These are phyloP conservation scores for Felis chaus DNA, from an alignment of 2,113 vertebrate species.

Conservation along the genomic window DNA sequence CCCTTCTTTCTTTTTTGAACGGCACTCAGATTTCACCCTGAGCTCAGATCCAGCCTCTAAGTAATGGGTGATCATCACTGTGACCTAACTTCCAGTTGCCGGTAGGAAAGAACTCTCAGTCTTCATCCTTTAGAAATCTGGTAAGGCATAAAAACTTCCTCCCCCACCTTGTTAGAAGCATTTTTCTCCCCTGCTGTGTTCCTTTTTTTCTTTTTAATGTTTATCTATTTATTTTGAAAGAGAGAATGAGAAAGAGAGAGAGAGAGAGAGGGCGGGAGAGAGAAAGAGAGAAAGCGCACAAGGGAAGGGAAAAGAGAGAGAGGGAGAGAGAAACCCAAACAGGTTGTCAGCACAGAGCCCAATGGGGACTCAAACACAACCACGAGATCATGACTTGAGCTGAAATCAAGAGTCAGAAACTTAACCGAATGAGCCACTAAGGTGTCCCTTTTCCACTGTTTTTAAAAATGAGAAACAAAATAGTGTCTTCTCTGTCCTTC, in stretches of 20 bases:
- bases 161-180: neutral
- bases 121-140: neutral
- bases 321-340: too few species aligned
- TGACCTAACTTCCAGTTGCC: neutral
- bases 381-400: too few species aligned
- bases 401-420: too few species aligned
- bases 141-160: neutral
- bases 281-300: too few species aligned
- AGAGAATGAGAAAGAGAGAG: too few species aligned
- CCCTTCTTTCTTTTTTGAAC: neutral
- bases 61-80: neutral
- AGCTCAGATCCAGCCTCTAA: neutral
- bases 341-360: too few species aligned
- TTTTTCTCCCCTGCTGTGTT: neutral
- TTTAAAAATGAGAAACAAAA: neutral
- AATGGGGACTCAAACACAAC: too few species aligned
- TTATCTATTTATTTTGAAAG: too few species aligned
- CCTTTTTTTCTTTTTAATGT: neutral
- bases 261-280: too few species aligned
- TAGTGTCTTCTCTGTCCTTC: neutral
- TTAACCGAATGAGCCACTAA: too few species aligned
- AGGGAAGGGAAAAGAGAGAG: too few species aligned
- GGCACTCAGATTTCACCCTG: neutral
- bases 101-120: neutral
- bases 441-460: too few species aligned